phyloP scores from a whole-genome alignment of 2,888 invertebrate species.

The Pilophorus perplexus region DNA sequence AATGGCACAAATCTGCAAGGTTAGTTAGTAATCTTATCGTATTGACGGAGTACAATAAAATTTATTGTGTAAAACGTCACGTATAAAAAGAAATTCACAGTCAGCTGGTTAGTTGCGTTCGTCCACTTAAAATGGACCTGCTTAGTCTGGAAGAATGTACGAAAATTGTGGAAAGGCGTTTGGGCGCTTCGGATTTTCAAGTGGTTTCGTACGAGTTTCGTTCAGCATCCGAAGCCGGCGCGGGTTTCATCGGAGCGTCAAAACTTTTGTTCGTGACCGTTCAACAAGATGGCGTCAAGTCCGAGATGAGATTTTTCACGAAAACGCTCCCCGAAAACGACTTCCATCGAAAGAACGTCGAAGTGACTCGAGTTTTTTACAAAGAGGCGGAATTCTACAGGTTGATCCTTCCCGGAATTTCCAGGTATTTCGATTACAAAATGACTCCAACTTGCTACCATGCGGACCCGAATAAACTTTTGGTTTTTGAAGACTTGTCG shows the following conservation, averaged over 20 bases:
- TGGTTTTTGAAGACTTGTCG: constrained; percentile 16
- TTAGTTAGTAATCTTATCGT: no score
- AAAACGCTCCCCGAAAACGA: constrained; percentile 18
- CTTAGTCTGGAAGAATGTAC: background rate
- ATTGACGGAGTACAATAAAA: no score
- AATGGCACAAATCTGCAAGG: no score
- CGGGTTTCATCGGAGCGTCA: constrained; percentile 15
- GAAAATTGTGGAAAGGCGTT: constrained; percentile 2
- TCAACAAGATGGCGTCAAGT: background rate
- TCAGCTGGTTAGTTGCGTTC: no score
- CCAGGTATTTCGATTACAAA: constrained; percentile 22
- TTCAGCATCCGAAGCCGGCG: background rate
- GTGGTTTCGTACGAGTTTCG: constrained; percentile 13
- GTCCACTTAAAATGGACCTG: no score
- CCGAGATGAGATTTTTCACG: constrained; percentile 17
- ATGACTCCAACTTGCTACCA: constrained; percentile 27
- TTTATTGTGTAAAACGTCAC: no score
- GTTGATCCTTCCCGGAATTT: background rate
- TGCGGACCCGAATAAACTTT: constrained; percentile 9
- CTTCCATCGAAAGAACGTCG: constrained; percentile 22
- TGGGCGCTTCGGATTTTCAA: background rate
- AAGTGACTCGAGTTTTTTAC: background rate
- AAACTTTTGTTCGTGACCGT: background rate
- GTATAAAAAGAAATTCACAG: no score
- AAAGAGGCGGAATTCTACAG: constrained; percentile 19